Percentiles rank a stretch among this genome's conserved stretches.
Evolutionary conservation across 2,113 vertebrate species (phyloP).

Genomic region (Pyxicephalus adspersus): DNA sequence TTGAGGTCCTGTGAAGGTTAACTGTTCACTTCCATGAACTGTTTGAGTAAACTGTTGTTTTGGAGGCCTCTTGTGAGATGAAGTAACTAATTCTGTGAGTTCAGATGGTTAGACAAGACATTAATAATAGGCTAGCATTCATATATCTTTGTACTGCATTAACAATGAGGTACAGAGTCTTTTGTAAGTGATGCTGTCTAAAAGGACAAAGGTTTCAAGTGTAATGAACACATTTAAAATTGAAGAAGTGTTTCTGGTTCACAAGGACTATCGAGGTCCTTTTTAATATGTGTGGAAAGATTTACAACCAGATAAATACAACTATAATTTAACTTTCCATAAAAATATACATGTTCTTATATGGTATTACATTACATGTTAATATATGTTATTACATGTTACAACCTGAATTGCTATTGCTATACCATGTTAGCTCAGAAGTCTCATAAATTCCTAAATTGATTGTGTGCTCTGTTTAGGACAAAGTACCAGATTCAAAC

Average conservation of each 20-base stretch:
- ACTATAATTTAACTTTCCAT: neutral
- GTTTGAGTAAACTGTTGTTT: constrained; percentile 14
- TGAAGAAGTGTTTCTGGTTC: no score
- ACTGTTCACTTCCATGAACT: neutral
- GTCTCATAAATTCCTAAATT: no score
- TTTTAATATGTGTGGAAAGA: neutral
- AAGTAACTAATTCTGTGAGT: neutral
- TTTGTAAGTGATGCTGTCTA: neutral
- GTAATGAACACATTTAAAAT: neutral
- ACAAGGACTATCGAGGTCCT: neutral
- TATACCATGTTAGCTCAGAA: no score
- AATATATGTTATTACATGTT: no score
- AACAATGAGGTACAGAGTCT: neutral
- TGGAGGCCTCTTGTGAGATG: neutral
- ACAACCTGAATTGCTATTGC: no score
- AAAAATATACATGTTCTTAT: no score
- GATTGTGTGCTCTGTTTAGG: no score
- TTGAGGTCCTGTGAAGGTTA: constrained; percentile 17
- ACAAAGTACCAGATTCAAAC: no score
- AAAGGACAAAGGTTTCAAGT: neutral
- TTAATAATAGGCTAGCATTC: neutral
- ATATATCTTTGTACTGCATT: constrained; percentile 3
- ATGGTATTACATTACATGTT: no score
- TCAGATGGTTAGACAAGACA: neutral
- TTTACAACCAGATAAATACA: neutral